Base-by-base conservation (phyloP, 2,113 vertebrate genomes). In the Ranitomeya variabilis region DNA sequence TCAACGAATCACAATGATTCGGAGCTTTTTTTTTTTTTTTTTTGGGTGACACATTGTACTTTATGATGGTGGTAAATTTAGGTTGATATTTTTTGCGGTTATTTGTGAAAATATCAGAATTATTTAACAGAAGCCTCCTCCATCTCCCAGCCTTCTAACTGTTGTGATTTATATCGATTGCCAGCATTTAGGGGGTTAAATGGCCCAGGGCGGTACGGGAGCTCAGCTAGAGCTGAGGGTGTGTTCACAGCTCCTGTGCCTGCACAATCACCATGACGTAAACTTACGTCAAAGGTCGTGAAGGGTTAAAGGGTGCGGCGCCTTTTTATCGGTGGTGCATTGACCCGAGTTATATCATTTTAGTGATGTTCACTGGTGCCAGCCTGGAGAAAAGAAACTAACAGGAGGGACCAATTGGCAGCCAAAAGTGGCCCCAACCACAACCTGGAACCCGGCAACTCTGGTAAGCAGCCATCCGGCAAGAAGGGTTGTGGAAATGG, bases 341-440 rank as follows among this genome's bases (percentile, higher is more conserved):
- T 79, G 19, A 92, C 54, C 69, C 0, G 7, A 60, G 23, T 31
- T 23, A 11, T 85, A 77, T 74, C 0, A 82, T 19, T 93, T 62
- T 93, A 99, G 98, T 94, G 97, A 98, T 94, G 96, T 99, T 89
- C 97, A 97, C 92, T 99, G 97, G 98, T 98, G 95, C 94, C 98
- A 99, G 89, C 98, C 98, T 78, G 97, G 97, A 88, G 98, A 98
- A 92, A 99, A 97, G 95, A 99, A 95, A 90, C 92, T 99, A 89
- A 99, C 98, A 6, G 98, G 98, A 91, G 98, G 98, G 92, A 97
- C 92, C 92, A 99, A 98, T 92, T 99, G 98, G 98, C 97, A 98
- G 89, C 97, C 97, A 92, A 98, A 97, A 94, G 95, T 94, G n/a
- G 97, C 97, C 66, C 97, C 97, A 4, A 97, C 97, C 76, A 98